Conservation (phyloP, 2,888 invertebrate genomes). For the Phymatocera aterrima region DNA sequence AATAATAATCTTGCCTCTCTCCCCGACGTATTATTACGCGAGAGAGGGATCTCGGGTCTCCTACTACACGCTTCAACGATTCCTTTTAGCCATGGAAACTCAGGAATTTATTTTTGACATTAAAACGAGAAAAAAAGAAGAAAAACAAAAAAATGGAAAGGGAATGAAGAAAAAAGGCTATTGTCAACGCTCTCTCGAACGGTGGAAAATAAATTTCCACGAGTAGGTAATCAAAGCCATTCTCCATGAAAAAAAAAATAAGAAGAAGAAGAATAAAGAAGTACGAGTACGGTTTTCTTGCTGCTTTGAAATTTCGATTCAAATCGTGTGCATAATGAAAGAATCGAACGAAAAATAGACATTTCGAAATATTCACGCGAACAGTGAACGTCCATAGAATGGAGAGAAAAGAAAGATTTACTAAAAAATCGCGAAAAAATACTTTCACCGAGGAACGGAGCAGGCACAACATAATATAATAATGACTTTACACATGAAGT, state of each 20-base stretch:
- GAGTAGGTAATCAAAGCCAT: background rate
- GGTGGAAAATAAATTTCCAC: background rate
- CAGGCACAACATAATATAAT: background rate
- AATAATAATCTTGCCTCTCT: slow-evolving; percentile 29
- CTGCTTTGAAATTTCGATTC: too few relatives aligned
- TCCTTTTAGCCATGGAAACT: slow-evolving; percentile 17
- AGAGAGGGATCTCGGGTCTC: slow-evolving; percentile 12
- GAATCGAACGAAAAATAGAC: too few relatives aligned
- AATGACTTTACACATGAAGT: background rate
- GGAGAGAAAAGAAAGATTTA: too few relatives aligned
- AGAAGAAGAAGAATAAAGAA: too few relatives aligned
- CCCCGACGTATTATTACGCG: slow-evolving; percentile 25
- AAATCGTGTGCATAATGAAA: too few relatives aligned
- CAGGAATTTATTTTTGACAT: slow-evolving; percentile 15
- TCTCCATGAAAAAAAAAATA: background rate
- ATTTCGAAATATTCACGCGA: too few relatives aligned
- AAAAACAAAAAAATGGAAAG: background rate
- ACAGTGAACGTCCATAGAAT: too few relatives aligned
- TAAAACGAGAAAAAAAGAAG: too few relatives aligned
- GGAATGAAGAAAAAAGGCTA: background rate
- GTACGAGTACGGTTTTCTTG: too few relatives aligned
- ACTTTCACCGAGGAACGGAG: background rate
- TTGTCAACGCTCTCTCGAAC: background rate
- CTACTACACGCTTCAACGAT: slow-evolving; percentile 12
- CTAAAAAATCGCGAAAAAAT: too few relatives aligned